Evolutionary conservation across 2,888 invertebrate species (phyloP).

Genomic region (Lithodes maja): DNA sequence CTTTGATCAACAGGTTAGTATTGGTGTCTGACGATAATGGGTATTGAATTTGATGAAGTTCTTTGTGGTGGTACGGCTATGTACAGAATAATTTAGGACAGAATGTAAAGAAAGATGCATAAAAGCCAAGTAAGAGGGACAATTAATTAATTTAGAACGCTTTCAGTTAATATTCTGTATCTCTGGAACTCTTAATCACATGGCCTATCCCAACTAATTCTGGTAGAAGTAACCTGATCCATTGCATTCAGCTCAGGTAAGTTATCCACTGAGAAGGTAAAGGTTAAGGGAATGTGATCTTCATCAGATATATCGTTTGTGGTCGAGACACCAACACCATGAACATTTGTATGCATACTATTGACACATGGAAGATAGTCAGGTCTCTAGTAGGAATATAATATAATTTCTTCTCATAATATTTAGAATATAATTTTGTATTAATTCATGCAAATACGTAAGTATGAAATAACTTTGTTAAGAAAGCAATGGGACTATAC

Average conservation of each 20-base stretch:
- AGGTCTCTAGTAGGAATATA: no score
- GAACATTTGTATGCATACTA: not conserved
- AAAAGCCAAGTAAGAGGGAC: not conserved
- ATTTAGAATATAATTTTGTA: not conserved
- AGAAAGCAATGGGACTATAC: no score
- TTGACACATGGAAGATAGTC: no score
- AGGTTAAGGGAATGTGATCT: not conserved
- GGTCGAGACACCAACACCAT: not conserved
- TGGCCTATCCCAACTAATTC: not conserved
- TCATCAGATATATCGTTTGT: not conserved
- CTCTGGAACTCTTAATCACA: not conserved
- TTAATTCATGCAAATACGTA: not conserved
- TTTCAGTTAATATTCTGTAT: not conserved
- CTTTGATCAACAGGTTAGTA: conserved; percentile 59
- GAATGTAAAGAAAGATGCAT: no score
- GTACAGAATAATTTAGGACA: no score
- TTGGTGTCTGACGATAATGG: no score
- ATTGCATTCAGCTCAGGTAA: not conserved
- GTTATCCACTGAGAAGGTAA: not conserved
- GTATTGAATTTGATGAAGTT: no score
- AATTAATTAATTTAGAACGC: not conserved
- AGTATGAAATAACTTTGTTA: no score
- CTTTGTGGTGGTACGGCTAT: no score
- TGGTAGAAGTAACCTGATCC: not conserved
- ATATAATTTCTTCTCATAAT: no score